These are phyloP conservation scores for Stenolophus ochropezus DNA, from an alignment of 2,888 invertebrate genomes.

Conservation along the genomic window DNA sequence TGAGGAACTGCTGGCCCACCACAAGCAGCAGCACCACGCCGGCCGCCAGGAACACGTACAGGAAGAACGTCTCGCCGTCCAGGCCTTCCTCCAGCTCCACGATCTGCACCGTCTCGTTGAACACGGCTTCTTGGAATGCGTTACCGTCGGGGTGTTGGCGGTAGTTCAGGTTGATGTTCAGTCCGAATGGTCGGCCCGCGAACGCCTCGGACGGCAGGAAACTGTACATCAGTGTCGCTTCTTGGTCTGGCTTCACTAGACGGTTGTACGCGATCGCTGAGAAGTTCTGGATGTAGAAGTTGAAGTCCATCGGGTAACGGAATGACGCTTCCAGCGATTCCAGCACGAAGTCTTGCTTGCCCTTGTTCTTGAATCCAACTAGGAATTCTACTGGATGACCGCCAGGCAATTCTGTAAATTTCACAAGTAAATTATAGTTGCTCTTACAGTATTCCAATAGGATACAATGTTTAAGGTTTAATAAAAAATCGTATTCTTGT, in stretches of 20 bases:
- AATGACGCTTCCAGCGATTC: constrained; percentile 98
- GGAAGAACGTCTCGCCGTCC: constrained; percentile 98
- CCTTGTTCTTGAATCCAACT: constrained; percentile 97
- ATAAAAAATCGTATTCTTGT: no score
- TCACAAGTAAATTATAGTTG: no score
- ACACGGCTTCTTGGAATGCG: constrained; percentile 90
- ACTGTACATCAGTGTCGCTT: constrained; percentile 96
- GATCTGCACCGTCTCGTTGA: constrained; percentile 97
- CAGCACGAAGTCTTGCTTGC: constrained; percentile 90
- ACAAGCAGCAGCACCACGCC: constrained; percentile 91
- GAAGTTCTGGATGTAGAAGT: constrained; percentile 98
- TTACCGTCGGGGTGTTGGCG: constrained; percentile 82
- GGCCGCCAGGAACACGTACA: constrained; percentile 95
- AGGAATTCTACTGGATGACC: constrained; percentile 95
- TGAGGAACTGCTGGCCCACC: constrained; percentile 90
- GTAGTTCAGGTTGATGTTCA: constrained; percentile 94
- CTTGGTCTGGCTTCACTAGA: constrained; percentile 91
- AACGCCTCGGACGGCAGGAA: constrained; percentile 98
- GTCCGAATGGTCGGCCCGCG: constrained; percentile 96
- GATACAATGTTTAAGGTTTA: no score
- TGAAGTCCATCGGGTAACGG: constrained; percentile 99
- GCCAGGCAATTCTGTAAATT: constrained; percentile 88
- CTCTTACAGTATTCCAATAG: no score
- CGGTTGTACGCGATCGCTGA: constrained; percentile 91
- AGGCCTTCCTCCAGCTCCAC: constrained; percentile 97